Conservation (phyloP, 2,113 vertebrate species). For the Stictonetta naevosa region DNA sequence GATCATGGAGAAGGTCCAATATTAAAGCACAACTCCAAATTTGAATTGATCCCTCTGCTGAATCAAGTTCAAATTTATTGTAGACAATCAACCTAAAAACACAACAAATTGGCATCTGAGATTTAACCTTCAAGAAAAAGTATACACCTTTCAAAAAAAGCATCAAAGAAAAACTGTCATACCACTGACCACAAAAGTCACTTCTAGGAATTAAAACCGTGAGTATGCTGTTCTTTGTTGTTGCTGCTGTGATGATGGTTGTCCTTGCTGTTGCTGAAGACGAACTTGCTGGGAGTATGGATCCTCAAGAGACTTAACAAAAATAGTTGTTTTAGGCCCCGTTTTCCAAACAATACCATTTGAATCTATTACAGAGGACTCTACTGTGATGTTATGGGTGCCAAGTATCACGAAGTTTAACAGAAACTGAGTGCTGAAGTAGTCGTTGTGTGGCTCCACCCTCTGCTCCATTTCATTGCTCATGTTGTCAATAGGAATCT, state of each 20-base stretch:
- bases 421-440: conserved; percentile 98
- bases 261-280: conserved; percentile 86
- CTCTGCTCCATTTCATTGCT: conserved; percentile 95
- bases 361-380: conserved; percentile 93
- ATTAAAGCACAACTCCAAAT: background rate
- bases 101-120: background rate
- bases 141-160: background rate
- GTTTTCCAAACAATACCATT: conserved; percentile 94
- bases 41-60: background rate
- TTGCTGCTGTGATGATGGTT: conserved; percentile 76
- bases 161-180: background rate
- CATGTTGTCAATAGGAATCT: conserved; percentile 89
- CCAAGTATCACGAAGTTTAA: conserved; percentile 93
- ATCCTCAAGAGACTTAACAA: conserved; percentile 94
- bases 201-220: conserved; percentile 64
- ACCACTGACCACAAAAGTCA: background rate
- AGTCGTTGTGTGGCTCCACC: conserved; percentile 97
- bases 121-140: background rate
- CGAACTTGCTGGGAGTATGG: conserved; percentile 94
- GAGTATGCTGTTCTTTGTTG: conserved; percentile 78
- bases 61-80: background rate
- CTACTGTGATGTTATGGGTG: conserved; percentile 91
- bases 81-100: background rate
- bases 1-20: background rate
- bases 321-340: conserved; percentile 89